These are phyloP conservation scores for Drosophila orena DNA, from an alignment of 1,140 invertebrate genomes.

Conservation along the genomic window DNA sequence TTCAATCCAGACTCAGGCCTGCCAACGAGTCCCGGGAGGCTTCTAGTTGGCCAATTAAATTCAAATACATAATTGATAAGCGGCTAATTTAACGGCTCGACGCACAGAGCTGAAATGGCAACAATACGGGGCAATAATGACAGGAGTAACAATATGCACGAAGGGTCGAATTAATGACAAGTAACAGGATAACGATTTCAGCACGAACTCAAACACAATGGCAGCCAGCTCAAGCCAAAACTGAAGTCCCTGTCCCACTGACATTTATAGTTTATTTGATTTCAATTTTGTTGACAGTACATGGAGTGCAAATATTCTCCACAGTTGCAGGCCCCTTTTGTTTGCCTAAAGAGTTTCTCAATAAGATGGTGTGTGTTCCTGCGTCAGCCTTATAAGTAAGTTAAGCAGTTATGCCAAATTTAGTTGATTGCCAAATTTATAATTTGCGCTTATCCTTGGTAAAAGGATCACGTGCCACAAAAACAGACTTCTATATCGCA, in stretches of 20 bases:
- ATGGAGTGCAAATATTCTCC: constrained; percentile 52
- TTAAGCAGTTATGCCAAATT: constrained; percentile 60
- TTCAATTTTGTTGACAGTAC: constrained; percentile 58
- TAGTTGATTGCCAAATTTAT: constrained; percentile 76
- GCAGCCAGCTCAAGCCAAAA: constrained; percentile 8
- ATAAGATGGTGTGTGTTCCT: constrained; percentile 11
- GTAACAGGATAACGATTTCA: constrained; percentile 78
- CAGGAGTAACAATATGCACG: constrained; percentile 43
- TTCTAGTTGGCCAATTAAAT: constrained; percentile 67
- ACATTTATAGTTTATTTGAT: constrained; percentile 70
- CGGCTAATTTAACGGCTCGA: constrained; percentile 70
- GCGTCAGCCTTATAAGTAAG: constrained; percentile 59
- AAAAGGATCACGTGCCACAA: constrained; percentile 42
- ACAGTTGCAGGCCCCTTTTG: constrained; percentile 13
- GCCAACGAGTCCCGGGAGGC: constrained; percentile 29
- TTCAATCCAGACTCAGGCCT: constrained; percentile 9
- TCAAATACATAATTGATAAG: constrained; percentile 77
- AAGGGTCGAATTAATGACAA: constrained; percentile 70
- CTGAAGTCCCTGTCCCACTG: constrained; percentile 13
- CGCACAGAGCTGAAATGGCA: constrained; percentile 48
- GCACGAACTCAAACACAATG: constrained; percentile 61
- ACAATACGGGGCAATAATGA: constrained; percentile 30
- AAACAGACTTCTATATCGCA: constrained; percentile 63
- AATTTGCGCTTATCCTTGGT: constrained; percentile 63
- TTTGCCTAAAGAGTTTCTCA: constrained; percentile 23